Base-by-base conservation (phyloP, 2,888 invertebrate genomes). In the Eilema depressum region DNA sequence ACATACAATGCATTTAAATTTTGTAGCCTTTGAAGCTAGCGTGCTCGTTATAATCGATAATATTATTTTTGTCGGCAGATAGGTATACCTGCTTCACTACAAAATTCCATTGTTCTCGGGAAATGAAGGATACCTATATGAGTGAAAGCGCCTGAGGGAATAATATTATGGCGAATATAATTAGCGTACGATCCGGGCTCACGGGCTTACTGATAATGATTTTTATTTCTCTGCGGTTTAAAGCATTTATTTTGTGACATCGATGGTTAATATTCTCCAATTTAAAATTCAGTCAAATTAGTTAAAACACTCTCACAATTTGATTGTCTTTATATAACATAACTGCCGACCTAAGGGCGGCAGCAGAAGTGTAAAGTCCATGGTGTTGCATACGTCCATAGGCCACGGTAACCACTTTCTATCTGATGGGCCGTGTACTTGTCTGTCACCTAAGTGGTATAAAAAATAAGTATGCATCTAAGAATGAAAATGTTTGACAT, bases 201-300 rank as follows among this genome's bases (percentile, higher is more conserved):
- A 70, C 68, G 33, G 69, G 30, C 59, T 56, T 68, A 66, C 66
- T 59, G 41, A 67, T 73, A 78, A 80, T 72, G 60, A 68, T 57
- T 82, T 80, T 75, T 75, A 75, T 82, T 71, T 69, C 73, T 68
- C 68, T 41, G 75, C 70, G 63, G 53, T 70, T 59, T 79, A 73
- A 63, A 75, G 57, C 71, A 71, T 73, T 37, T 68, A 73, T 80
- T 75, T 71, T 56, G 7, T 62, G 66, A 66, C 59, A 62, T 69
- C 0, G 17, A 41, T 17, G 0, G 14, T 41, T 41, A 41, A 41
- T 41, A 14, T 17, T 41, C 3, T 41, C 4, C 14, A 41, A 17
- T 41, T 41, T 17, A 0, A 14, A n/a, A n/a, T n/a, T n/a, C 0
- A 17, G 17, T 41, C 41, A 41, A 3, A 17, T 41, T 41, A 12